Percentiles rank a stretch among this genome's conserved stretches.
Conservation (phyloP, 2,113 vertebrate species). For the Burhinus oedicnemus region DNA sequence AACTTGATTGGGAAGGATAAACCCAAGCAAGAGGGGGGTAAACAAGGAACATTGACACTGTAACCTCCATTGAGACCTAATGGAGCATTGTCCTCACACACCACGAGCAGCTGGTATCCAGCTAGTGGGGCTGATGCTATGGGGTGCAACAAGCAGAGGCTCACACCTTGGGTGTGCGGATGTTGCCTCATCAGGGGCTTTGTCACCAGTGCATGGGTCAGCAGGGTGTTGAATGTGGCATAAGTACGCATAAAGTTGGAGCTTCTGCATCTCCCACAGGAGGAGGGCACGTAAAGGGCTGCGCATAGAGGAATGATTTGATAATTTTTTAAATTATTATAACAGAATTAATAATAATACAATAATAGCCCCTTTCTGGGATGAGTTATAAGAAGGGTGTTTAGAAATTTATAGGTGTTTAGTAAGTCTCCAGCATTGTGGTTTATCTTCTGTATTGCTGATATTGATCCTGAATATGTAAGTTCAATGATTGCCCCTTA, state of each 20-base stretch:
- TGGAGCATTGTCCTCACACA: fast-evolving
- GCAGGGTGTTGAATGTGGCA: background rate
- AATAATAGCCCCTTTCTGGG: background rate
- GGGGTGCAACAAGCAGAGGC: background rate
- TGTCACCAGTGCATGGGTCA: background rate
- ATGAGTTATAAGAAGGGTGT: background rate
- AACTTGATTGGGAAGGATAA: background rate
- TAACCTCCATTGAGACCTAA: background rate
- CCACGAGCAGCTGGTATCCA: background rate
- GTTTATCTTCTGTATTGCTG: background rate
- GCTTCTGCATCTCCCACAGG: background rate
- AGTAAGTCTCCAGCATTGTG: background rate
- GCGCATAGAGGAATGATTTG: background rate
- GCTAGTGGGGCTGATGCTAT: background rate
- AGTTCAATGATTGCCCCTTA: background rate
- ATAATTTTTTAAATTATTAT: background rate
- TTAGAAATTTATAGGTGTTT: background rate
- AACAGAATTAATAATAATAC: background rate
- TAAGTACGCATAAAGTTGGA: background rate
- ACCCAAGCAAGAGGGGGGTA: background rate
- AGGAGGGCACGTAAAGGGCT: background rate
- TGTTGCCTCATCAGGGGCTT: background rate
- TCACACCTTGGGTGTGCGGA: fast-evolving
- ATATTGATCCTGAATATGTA: background rate
- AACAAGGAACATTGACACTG: background rate